Evolutionary conservation across 2,888 invertebrate genomes (phyloP).

Genomic region (Augochlorella aurata): DNA sequence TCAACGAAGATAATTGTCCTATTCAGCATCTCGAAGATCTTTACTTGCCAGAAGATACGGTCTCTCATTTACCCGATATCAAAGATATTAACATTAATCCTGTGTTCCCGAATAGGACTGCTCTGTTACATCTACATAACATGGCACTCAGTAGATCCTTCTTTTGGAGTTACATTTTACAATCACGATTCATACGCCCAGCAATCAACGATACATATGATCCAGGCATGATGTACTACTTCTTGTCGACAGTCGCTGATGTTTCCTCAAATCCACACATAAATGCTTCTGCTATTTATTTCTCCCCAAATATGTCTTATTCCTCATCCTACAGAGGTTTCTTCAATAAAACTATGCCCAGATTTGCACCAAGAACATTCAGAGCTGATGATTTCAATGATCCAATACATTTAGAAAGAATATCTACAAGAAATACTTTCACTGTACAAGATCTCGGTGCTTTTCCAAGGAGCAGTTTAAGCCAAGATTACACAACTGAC

Average conservation of each 20-base stretch:
- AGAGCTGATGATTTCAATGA: constrained; percentile 97
- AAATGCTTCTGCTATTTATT: constrained; percentile 96
- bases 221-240: constrained; percentile 99
- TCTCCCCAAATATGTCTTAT: constrained; percentile 96
- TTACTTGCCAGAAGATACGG: constrained; percentile 91
- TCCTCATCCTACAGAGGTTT: constrained; percentile 97
- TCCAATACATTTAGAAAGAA: constrained; percentile 96
- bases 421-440: constrained; percentile 97
- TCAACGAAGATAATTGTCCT: constrained; percentile 93
- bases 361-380: constrained; percentile 96
- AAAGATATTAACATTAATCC: constrained; percentile 97
- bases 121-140: constrained; percentile 95
- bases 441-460: constrained; percentile 93
- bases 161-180: constrained; percentile 97
- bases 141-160: constrained; percentile 98
- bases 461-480: constrained; percentile 89
- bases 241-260: constrained; percentile 96
- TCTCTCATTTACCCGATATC: constrained; percentile 96
- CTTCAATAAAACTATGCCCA: constrained; percentile 96
- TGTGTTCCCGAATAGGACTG: constrained; percentile 96
- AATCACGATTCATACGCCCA: constrained; percentile 94
- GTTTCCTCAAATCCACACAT: constrained; percentile 95
- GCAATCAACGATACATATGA: constrained; percentile 96
- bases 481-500: constrained; percentile 94
- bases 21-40: constrained; percentile 93